Evolutionary conservation across 37 sponge, comb jelly and placozoan genomes (phyloP).

Genomic region (Aplysina aerophoba): DNA sequence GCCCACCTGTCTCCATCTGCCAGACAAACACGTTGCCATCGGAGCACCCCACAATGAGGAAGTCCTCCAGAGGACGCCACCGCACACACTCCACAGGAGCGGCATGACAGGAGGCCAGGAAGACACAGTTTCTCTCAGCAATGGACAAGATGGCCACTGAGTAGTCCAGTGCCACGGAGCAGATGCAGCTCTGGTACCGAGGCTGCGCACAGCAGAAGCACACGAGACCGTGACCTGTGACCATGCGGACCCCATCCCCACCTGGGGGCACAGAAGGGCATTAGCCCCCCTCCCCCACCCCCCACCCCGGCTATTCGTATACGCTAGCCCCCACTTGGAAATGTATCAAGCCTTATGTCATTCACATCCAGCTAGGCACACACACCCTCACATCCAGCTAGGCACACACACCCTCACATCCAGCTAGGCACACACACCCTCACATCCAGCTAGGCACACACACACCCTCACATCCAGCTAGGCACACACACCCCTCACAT

Average conservation of each 20-base stretch:
- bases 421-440: no score
- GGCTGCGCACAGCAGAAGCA: conserved; percentile 1
- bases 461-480: no score
- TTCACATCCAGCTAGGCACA: not conserved
- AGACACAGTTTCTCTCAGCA: conserved; percentile 71
- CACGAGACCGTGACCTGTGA: not conserved
- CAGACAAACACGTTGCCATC: conserved; percentile 90
- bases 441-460: no score
- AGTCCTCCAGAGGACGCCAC: conserved; percentile 89
- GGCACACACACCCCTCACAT: no score
- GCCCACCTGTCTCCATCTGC: conserved; percentile 85
- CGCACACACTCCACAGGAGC: conserved; percentile 65
- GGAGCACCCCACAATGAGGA: conserved; percentile 77
- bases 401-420: no score
- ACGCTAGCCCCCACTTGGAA: not conserved
- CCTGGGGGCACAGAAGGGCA: no score
- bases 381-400: no score
- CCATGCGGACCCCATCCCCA: no score
- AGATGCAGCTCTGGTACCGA: conserved; percentile 72
- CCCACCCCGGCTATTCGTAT: not conserved
- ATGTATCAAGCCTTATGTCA: no score
- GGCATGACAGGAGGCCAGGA: conserved; percentile 81
- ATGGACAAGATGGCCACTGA: conserved; percentile 91
- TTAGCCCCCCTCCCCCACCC: not conserved
- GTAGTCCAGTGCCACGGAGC: conserved; percentile 85